A percentile compares a stretch with the other conserved stretches of the same genome.
phyloP scores from a whole-genome alignment of 1,140 invertebrate species.

The Nephotettix cincticeps region DNA sequence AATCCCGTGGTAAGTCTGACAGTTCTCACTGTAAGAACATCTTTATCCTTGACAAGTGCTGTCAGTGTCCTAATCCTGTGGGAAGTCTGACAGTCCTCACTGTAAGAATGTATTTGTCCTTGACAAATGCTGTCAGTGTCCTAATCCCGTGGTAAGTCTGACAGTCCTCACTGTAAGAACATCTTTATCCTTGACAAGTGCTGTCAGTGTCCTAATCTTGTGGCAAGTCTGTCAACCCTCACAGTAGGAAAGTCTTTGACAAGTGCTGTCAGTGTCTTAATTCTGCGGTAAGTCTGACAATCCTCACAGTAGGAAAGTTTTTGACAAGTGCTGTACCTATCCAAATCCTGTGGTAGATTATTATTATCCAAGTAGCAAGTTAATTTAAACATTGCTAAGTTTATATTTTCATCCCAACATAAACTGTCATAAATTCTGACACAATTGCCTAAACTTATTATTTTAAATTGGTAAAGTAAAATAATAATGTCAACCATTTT shows the following conservation, averaged over 20 bases:
- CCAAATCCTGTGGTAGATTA: slow-evolving; percentile 71
- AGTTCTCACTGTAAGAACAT: slow-evolving; percentile 57
- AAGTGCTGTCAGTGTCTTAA: not conserved
- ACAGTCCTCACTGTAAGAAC: slow-evolving; percentile 57
- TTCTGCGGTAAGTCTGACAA: not conserved
- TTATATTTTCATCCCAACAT: too few species aligned
- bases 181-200: slow-evolving; percentile 62
- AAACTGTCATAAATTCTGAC: too few species aligned
- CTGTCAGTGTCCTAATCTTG: slow-evolving; percentile 71
- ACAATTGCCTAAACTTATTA: too few species aligned
- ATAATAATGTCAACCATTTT: too few species aligned
- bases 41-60: slow-evolving; percentile 69
- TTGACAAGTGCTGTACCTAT: slow-evolving; percentile 69
- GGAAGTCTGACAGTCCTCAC: slow-evolving; percentile 51
- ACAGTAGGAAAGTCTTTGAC: slow-evolving; percentile 11
- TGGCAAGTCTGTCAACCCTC: slow-evolving; percentile 55
- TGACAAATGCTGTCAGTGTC: not conserved
- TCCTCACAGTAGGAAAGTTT: slow-evolving; percentile 57
- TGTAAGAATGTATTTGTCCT: slow-evolving; percentile 4
- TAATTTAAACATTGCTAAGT: too few species aligned
- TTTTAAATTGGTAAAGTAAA: too few species aligned
- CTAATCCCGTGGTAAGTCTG: not conserved
- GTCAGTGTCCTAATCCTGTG: slow-evolving; percentile 73
- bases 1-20: not conserved
- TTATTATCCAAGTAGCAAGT: too few species aligned